Base-by-base conservation (phyloP, 2,797 vertebrate genomes). In the Phaenicophaeus curvirostris region DNA sequence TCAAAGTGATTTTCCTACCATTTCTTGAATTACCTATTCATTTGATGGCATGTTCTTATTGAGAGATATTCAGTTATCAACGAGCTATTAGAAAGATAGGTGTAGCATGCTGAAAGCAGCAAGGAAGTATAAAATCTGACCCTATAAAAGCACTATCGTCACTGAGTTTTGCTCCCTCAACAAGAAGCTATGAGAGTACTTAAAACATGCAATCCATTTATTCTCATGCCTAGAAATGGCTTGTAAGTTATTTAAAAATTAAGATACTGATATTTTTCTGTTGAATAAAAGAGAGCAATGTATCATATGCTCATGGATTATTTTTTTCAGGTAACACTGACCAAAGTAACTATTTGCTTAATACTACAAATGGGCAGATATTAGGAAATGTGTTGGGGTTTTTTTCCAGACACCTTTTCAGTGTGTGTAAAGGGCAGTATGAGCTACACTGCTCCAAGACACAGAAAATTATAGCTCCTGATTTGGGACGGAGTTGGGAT, bases 231-330 rank as follows among this genome's bases (percentile, higher is more conserved):
- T 62, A 73, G 39, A 79, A 75, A 62, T 41, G 17, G 41, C 87
- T 93, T 93, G 35, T 75, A 95, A 88, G 27, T 78, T 72, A 69
- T 41, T 86, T 31, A 72, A 84, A 90, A 95, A 58, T 46, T 63
- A 80, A 84, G 25, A 78, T 71, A 79, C 23, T 55, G 25, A 35
- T 93, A 90, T 80, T 97, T 97, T 96, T 95, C 48, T 96, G 63
- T 87, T 80, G 59, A 96, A 79, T 96, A 93, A 94, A 94, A 57
- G 18, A 54, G 9, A 50, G 21, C 21, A 51, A 30, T 54, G 37
- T 94, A 78, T 42, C 37, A n/a, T n/a, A n/a, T n/a, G n/a, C n/a
- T n/a, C n/a, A n/a, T n/a, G n/a, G n/a, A n/a, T n/a, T n/a, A n/a
- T 15, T 30, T 69, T 69, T 75, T 89, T 73, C 39, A 33, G 25